Evolutionary conservation across 1,140 invertebrate genomes (phyloP), one percentile per base, ranked within the genome.

Genomic region (Lucilia sericata): DNA sequence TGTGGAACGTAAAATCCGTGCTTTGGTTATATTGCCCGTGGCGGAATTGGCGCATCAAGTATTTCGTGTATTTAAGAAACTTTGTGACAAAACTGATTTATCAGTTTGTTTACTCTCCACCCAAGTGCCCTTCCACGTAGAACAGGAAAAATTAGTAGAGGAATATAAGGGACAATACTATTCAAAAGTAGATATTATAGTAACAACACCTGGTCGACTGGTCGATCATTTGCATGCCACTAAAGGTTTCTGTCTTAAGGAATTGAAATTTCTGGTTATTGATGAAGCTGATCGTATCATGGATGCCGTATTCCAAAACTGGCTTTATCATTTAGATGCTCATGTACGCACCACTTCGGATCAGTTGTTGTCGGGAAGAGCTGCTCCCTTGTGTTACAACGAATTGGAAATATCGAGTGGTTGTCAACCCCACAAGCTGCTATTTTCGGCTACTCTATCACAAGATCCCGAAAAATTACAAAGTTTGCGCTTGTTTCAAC

Each of bases 221-320:
- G 94, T 99, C 9, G 97, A 99, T 91, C 98, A 99, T 91, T 93
- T 99, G 83, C 94, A 95, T 91, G 94, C 94, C 83, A 98, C 97
- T 1, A 91, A 94, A 87, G 97, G 97, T n/a, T 98, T 99, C 91
- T 94, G 94, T 85, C 91, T 99, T 17, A 93, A 94, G 86, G 89
- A 94, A 87, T 92, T 99, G 0, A 93, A 95, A 88, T 99, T 96
- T 92, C 91, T 99, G 80, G 94, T 99, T 2, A 96, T 99, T 82
- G 98, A 99, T 92, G 98, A 99, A 93, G 98, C 98, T 13, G 98
- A 99, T 92, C 93, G 97, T 86, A 95, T 98, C 85, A 95, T 98
- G 92, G 96, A 98, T 86, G 96, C 97, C 87, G 93, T 98, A 25
- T 95, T 98, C 91, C 95, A 96, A 87, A 95, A 98, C 89, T 98